A percentile compares a stretch with the other conserved stretches of the same genome.
These are phyloP conservation scores for Lasioglossum morio DNA, from an alignment of 2,888 invertebrate species.

Conservation along the genomic window DNA sequence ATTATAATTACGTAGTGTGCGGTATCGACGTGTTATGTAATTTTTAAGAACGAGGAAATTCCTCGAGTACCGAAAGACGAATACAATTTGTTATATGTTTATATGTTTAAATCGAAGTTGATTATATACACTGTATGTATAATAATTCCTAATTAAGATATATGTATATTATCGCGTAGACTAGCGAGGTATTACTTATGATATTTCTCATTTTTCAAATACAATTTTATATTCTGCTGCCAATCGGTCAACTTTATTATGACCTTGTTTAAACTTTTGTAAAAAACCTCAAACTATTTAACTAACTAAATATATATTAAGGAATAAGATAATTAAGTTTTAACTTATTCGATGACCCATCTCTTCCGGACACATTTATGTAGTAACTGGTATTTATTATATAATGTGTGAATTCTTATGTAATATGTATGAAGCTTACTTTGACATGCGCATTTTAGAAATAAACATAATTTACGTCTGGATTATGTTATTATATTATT, in stretches of 20 bases:
- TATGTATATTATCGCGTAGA: slow-evolving; percentile 24
- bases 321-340: too few species aligned
- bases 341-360: too few species aligned
- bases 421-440: too few species aligned
- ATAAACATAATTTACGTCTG: too few species aligned
- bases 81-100: slow-evolving; percentile 44
- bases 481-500: too few species aligned
- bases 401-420: too few species aligned
- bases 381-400: too few species aligned
- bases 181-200: slow-evolving; percentile 36
- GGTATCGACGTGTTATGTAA: slow-evolving; percentile 42
- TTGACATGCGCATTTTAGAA: too few species aligned
- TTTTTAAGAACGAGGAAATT: slow-evolving; percentile 51
- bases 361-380: too few species aligned
- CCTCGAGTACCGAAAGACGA: slow-evolving; percentile 26
- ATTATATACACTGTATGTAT: slow-evolving; percentile 4
- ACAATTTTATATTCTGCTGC: slow-evolving; percentile 62
- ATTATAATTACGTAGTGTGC: slow-evolving; percentile 25
- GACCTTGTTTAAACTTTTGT: slow-evolving; percentile 32
- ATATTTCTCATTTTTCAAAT: slow-evolving; percentile 57
- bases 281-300: slow-evolving; percentile 17
- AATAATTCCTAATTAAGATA: slow-evolving; percentile 17
- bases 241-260: slow-evolving; percentile 37
- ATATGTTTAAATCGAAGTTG: slow-evolving; percentile 39
- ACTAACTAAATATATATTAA: too few species aligned